Evolutionary conservation across 1,140 invertebrate species (phyloP).

Genomic region (Drosophila nigrodunni): DNA sequence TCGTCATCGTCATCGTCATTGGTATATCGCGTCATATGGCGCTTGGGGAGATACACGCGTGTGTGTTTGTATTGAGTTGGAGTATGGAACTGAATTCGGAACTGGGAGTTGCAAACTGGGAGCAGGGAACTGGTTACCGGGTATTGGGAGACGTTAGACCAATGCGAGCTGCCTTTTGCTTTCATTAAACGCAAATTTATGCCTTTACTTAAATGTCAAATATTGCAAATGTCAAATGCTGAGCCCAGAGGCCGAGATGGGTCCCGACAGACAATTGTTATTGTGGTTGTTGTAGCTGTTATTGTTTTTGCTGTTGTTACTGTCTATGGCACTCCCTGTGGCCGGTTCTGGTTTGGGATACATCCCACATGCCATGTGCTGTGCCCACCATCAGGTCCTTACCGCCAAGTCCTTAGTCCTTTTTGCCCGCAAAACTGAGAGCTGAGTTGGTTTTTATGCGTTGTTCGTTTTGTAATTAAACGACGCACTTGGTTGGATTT

Average conservation of each 20-base stretch:
- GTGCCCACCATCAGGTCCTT: constrained; percentile 6
- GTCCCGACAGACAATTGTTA: constrained; percentile 42
- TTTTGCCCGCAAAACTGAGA: constrained; percentile 19
- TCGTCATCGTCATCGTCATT: constrained; percentile 17
- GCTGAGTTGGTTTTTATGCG: constrained; percentile 72
- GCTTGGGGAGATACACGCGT: constrained; percentile 35
- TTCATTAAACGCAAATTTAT: constrained; percentile 83
- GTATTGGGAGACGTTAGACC: not conserved
- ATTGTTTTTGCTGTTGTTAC: constrained; percentile 1
- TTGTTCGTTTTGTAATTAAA: constrained; percentile 84
- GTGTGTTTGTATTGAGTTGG: constrained; percentile 14
- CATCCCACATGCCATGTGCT: constrained; percentile 13
- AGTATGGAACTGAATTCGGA: not conserved
- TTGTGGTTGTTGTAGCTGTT: not conserved
- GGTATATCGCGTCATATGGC: constrained; percentile 46
- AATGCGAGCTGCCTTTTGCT: constrained; percentile 50
- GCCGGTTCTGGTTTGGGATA: constrained; percentile 17
- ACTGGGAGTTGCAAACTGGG: not conserved
- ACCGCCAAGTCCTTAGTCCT: constrained; percentile 1
- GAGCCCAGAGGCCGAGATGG: constrained; percentile 35
- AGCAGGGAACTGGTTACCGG: too few species aligned
- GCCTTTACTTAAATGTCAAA: constrained; percentile 81
- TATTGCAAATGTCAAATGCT: constrained; percentile 78
- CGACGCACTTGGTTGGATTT: constrained; percentile 76
- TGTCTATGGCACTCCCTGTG: constrained; percentile 15